Evolutionary conservation across 2,113 vertebrate genomes (phyloP), one percentile per base, ranked within the genome.

Genomic region (Probosciger aterrimus): DNA sequence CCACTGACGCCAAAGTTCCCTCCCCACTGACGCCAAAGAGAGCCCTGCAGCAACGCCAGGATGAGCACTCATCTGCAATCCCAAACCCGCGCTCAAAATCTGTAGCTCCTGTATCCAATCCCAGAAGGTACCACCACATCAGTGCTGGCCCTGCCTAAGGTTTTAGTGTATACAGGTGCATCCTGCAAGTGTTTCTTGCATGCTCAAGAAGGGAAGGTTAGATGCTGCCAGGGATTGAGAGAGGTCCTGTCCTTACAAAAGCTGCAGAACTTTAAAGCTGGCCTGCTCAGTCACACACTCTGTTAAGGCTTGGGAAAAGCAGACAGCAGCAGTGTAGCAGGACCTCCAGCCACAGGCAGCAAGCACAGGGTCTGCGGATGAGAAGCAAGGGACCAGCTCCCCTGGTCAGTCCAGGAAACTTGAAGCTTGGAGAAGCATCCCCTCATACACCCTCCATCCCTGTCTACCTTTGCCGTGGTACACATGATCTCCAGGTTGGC

Each of bases 391-490:
- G 30, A 50, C 25, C 35, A n/a, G 31, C 31, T 79, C 47, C 57
- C 22, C 11, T 3, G 7, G 12, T 13, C 33, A 43, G 49, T 6
- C 30, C 12, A 39, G 71, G 67, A 77, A 89, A 47, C 35, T 10
- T 1, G 43, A 43, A 53, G 73, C 50, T 37, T 4, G 0, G 2
- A 71, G 60, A 24, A 70, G 55, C 39, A 39, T 14, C 39, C 11
- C 19, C 18, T 31, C 2, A 3, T 28, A 44, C 0, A 9, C 14
- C 14, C 39, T 35, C 68, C 46, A 33, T 1, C 41, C 35, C n/a
- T 4, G 7, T 0, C 1, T 19, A 24, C 0, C 0, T 22, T 22
- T 31, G 24, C 2, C 73, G 47, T 7, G 33, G 55, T 10, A 63
- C 67, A 35, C 35, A 20, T 3, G 6, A 22, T 35, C 50, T 69